Evolutionary conservation across 2,797 vertebrate genomes (phyloP), one percentile per base, ranked within the genome.

Genomic region (Crotalus adamanteus): DNA sequence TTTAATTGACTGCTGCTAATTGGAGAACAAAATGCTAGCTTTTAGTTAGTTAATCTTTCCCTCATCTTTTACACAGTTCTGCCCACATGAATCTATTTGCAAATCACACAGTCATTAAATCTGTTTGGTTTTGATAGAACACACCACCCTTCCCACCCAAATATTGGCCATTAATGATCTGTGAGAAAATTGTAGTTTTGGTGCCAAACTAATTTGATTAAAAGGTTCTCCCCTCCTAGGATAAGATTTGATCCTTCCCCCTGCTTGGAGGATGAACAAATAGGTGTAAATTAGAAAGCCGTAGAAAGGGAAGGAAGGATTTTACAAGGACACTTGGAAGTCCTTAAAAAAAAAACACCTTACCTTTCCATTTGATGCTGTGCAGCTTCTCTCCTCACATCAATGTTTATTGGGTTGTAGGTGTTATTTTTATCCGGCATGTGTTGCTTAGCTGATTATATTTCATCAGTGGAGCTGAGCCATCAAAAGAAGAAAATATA

Each of bases 131-230:
- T 94, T 90, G 93, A 93, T 94, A 95, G 94, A 95, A 92, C 12
- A 55, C 89, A 22, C 94, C 94, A 94, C 94, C 92, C 93, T 95
- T 42, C 31, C 37, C 18, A 18, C 53, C 56, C 28, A 93, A 95
- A 94, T 94, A 95, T 91, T 94, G 95, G 91, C 73, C 42, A 6
- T 94, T 95, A 96, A 96, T 94, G 96, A 97, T 95, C 94, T 92
- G 94, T 47, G 90, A 0, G 51, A 88, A 91, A 94, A 94, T 89
- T 87, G 90, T 94, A 78, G 90, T 22, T 86, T 31, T 18, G 0
- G 60, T 95, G 96, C 96, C 95, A 96, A 95, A 93, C 61, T 93
- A 93, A 53, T 96, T 93, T 95, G 95, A 90, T 93, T 95, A 93
- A 95, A 96, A 95, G 94, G 91, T 91, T 94, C 42, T 78, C 93